Base-by-base conservation (phyloP, 92 coral and sea anemone species). In the Phymanthus crucifer region DNA sequence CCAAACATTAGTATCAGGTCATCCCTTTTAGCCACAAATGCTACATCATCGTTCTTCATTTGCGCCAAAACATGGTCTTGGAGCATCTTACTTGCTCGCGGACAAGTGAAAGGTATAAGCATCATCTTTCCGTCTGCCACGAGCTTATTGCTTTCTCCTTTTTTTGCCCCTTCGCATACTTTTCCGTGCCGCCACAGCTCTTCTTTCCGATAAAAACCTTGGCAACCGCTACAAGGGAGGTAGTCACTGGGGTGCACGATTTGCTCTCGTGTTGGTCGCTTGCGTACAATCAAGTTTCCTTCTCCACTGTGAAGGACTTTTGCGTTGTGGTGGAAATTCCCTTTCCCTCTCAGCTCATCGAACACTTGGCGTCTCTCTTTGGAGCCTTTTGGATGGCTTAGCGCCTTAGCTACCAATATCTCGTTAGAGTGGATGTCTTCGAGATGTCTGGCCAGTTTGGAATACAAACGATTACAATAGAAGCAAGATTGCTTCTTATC, bases 171-270 rank as follows among this genome's bases (percentile, higher is more conserved):
- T 38, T 6, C 33, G 40, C 73, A 68, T 6, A 34, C 13, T 54
- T 75, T 75, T 18, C 26, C 80, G 40, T 75, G 80, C 68, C 80
- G 32, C 58, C 64, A 75, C 69, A 75, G 40, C 11, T 58, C 80
- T 32, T 52, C 43, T 17, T 52, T 58, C 14, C 37, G 16, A 14
- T 52, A 40, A 52, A 75, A 75, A 10, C 80, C 80, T 34, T 47
- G 68, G 38, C 80, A 75, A 32, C 37, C 40, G n/a, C 70, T 38
- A 40, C 80, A 75, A 4, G 80, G 29, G 9, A 75, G 32, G 23
- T 13, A 75, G 45, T 52, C 23, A 19, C 34, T 43, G 24, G 80
- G 19, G n/a, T 26, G 29, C n/a, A 35, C 66, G 32, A 54, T 32
- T 43, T 75, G 8, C 29, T 52, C 80, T 26, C 11, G 37, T 47